Conservation (phyloP, 2,888 invertebrate species). For the Agriotes lineatus region DNA sequence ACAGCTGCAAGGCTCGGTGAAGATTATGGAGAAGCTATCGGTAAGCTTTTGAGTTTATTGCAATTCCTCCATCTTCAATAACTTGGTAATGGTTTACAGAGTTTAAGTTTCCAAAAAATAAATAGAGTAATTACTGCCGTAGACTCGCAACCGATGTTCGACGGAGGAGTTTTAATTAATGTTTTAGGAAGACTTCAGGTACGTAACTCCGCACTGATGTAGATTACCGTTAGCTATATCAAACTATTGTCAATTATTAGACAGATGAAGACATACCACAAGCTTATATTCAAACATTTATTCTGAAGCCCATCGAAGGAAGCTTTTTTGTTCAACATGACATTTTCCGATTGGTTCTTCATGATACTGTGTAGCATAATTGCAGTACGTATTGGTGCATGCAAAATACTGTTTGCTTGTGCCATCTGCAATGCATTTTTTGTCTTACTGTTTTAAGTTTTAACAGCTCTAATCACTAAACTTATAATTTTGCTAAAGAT, state of each 20-base stretch:
- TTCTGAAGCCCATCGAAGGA: conserved; percentile 88
- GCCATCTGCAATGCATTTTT: background rate
- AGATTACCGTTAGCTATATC: background rate
- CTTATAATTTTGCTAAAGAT: background rate
- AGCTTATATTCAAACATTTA: conserved; percentile 94
- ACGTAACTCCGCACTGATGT: conserved; percentile 55
- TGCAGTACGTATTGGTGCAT: conserved; percentile 55
- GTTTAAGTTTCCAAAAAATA: conserved; percentile 93
- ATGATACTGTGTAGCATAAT: conserved; percentile 76
- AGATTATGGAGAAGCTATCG: conserved; percentile 95
- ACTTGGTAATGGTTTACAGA: no score
- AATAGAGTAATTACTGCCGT: conserved; percentile 91
- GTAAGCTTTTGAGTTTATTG: conserved; percentile 69
- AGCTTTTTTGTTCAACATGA: conserved; percentile 96
- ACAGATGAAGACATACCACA: conserved; percentile 96
- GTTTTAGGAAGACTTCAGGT: conserved; percentile 97
- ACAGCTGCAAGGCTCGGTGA: conserved; percentile 91
- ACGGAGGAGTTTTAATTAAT: conserved; percentile 95
- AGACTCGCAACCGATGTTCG: conserved; percentile 98
- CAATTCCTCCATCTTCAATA: background rate
- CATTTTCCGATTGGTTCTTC: conserved; percentile 93
- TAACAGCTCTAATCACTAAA: conserved; percentile 16
- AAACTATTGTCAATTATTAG: conserved; percentile 67
- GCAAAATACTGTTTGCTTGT: conserved; percentile 19
- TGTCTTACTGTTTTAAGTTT: background rate